Percentiles rank a stretch among this genome's conserved stretches.
Conservation (phyloP, 2,888 invertebrate genomes). For the Apomyelois bistriatella region DNA sequence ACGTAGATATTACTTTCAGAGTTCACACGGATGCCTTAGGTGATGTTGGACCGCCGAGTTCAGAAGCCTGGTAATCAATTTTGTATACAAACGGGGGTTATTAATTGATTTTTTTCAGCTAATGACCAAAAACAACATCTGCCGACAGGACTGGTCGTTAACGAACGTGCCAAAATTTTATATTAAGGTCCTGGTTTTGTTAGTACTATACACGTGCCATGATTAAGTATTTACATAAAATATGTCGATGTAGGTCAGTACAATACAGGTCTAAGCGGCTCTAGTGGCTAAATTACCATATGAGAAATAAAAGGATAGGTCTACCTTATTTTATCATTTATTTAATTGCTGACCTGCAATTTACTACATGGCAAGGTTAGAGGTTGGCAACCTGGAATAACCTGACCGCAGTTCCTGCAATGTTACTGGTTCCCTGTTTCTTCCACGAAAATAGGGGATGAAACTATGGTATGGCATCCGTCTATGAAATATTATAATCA, state of each 20-base stretch:
- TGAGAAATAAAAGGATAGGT: too few species aligned
- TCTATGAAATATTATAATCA: too few species aligned
- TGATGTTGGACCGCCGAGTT: slow-evolving; percentile 59
- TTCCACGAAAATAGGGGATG: too few species aligned
- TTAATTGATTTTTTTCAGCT: slow-evolving; percentile 72
- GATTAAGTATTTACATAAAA: slow-evolving; percentile 8
- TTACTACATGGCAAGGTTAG: too few species aligned
- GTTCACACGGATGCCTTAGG: slow-evolving; percentile 64
- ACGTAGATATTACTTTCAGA: slow-evolving; percentile 63
- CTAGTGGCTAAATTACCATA: too few species aligned
- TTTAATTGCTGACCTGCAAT: too few species aligned
- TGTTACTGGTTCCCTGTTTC: too few species aligned
- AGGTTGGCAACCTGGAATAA: too few species aligned
- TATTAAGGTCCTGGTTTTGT: slow-evolving; percentile 25
- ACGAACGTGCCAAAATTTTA: slow-evolving; percentile 61
- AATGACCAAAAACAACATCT: slow-evolving; percentile 75
- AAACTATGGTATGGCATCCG: too few species aligned
- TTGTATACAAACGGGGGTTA: slow-evolving; percentile 73
- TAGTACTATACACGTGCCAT: slow-evolving; percentile 20
- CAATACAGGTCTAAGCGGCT: too few species aligned
- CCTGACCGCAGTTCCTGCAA: too few species aligned
- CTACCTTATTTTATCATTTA: too few species aligned
- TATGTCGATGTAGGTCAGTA: background rate
- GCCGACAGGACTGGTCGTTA: slow-evolving; percentile 65
- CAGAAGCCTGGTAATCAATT: slow-evolving; percentile 76